Evolutionary conservation across 2,797 vertebrate genomes (phyloP), one percentile per base, ranked within the genome.

Genomic region (Lophius americanus): DNA sequence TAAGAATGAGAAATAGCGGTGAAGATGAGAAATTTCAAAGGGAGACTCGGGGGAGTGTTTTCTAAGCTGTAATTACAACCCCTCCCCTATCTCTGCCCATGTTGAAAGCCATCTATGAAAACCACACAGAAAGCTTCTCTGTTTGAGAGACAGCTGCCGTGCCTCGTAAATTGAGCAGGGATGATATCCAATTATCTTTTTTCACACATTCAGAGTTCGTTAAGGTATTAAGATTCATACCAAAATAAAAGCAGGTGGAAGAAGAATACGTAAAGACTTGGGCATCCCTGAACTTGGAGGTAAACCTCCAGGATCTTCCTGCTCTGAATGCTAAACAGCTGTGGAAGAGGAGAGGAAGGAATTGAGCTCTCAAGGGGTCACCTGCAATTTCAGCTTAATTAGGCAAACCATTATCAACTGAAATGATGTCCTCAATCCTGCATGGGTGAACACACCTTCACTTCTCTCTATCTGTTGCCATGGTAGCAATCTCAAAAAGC

Each of bases 281-380:
- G 14, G 35, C 1, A 49, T 47, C 53, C 33, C 65, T 64, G 44
- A 43, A 37, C 57, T 48, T 39, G 43, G 43, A 46, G 60, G 23
- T 12, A 14, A 32, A 23, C 23, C 23, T 23, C 33, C 42, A 10
- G 41, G 23, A 51, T 0, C 9, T 5, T 68, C 32, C 55, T 78
- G 75, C 60, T 52, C 48, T 71, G 78, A 85, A 85, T 85, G 57
- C 58, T 79, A 60, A 85, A 73, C 64, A 79, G 58, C 32, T 33
- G 64, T 43, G 7, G 23, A 43, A 4, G 36, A 4, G 14, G 0
- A 50, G 43, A 53, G 23, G 23, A 49, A 7, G 49, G 23, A 72
- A 2, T 9, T 1, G 37, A 14, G 44, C 54, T 64, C 54, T 60
- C 36, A 0, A 0, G 39, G 64, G 43, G 23, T 60, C 51, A 50